Conservation (phyloP, 2,113 vertebrate species). For the Hucho hucho region DNA sequence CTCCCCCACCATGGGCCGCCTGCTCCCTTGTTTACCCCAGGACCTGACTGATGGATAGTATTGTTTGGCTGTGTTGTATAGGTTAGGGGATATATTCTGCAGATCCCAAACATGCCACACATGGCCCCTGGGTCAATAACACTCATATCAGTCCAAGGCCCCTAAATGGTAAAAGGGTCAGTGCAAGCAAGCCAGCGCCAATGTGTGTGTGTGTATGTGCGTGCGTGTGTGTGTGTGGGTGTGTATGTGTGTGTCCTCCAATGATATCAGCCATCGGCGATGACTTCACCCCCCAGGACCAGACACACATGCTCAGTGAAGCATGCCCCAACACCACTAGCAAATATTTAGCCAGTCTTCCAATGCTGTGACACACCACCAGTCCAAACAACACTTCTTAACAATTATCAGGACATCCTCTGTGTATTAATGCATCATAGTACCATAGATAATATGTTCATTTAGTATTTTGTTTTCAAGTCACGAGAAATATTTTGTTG, state of each 20-base stretch:
- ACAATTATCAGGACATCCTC: slow-evolving; percentile 70
- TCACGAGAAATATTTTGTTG: slow-evolving; percentile 26
- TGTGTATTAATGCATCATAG: slow-evolving; percentile 59
- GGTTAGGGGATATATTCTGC: slow-evolving; percentile 80
- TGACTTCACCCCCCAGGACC: slow-evolving; percentile 55
- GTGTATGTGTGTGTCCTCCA: slow-evolving; percentile 25
- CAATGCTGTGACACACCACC: slow-evolving; percentile 65
- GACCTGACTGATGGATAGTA: slow-evolving; percentile 77
- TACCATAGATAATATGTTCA: slow-evolving; percentile 48
- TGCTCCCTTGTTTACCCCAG: slow-evolving; percentile 69
- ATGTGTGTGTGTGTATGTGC: too few relatives aligned
- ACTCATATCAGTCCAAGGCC: slow-evolving; percentile 72
- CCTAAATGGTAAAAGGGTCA: slow-evolving; percentile 78
- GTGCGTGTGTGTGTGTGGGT: too few relatives aligned
- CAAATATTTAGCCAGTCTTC: slow-evolving; percentile 77
- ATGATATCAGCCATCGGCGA: slow-evolving; percentile 49
- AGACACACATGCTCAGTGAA: slow-evolving; percentile 51
- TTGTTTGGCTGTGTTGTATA: slow-evolving; percentile 80
- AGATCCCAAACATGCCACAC: slow-evolving; percentile 79
- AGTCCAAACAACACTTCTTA: slow-evolving; percentile 72
- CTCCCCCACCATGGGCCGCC: slow-evolving; percentile 57
- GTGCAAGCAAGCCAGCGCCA: slow-evolving; percentile 44
- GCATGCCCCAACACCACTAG: slow-evolving; percentile 52
- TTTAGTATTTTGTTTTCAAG: slow-evolving; percentile 46
- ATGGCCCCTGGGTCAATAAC: slow-evolving; percentile 76